Percentiles rank a stretch among this genome's conserved stretches.
Conservation (phyloP, 2,797 vertebrate genomes). For the Labeo calbasu region DNA sequence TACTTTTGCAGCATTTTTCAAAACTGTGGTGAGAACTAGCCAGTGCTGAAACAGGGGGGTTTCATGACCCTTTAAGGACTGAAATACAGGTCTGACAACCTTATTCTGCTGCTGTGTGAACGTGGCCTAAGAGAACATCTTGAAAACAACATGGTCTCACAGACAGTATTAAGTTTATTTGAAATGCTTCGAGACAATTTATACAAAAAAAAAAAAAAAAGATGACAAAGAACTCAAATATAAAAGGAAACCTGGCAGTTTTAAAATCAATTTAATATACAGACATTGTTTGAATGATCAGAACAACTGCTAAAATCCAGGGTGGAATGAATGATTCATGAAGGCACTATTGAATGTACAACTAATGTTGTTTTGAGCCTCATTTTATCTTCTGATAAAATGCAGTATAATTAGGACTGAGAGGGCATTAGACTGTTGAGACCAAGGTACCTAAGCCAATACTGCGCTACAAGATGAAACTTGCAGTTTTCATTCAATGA, state of each 20-base stretch:
- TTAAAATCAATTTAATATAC: conserved; percentile 36
- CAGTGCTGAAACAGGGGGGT: too few relatives aligned
- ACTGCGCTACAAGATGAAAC: not conserved
- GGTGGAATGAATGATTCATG: conserved; percentile 55
- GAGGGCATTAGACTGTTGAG: not conserved
- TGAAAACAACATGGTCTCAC: conserved; percentile 11
- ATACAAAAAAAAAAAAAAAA: conserved; percentile 28
- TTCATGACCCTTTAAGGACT: too few relatives aligned
- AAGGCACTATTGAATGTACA: conserved; percentile 74
- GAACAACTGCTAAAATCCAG: conserved; percentile 19
- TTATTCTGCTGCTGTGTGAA: too few relatives aligned
- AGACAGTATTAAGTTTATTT: conserved; percentile 65
- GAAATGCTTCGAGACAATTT: conserved; percentile 59
- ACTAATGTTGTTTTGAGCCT: conserved; percentile 36
- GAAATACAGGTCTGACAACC: too few relatives aligned
- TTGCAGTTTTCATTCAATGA: not conserved
- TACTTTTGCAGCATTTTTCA: too few relatives aligned
- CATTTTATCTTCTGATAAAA: not conserved
- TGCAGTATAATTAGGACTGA: not conserved
- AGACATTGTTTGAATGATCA: conserved; percentile 24
- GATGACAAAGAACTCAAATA: conserved; percentile 24
- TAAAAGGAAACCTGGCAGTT: conserved; percentile 49
- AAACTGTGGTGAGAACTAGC: too few relatives aligned
- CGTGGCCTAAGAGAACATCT: not conserved
- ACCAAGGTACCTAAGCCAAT: not conserved